Conservation (phyloP, 2,797 vertebrate species). For the Gallinago solitaria region DNA sequence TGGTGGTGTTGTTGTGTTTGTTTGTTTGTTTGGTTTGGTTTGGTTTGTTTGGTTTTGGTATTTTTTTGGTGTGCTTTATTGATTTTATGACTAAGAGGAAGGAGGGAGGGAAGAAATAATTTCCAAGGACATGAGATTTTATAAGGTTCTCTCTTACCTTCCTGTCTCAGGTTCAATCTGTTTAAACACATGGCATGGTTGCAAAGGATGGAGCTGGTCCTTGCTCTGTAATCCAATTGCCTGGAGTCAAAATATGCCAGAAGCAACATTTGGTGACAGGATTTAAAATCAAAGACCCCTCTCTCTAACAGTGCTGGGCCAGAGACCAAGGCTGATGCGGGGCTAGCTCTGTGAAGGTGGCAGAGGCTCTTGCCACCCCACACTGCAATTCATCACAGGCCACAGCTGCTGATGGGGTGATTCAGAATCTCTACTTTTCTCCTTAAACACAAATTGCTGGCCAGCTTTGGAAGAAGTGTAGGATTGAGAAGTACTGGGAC, state of each 20-base stretch:
- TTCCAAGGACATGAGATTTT: not conserved
- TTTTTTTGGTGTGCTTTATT: not conserved
- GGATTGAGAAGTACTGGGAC: not conserved
- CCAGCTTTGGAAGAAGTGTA: not conserved
- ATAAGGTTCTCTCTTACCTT: not conserved
- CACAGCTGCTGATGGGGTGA: not conserved
- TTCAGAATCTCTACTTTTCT: not conserved
- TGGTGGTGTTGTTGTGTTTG: too few relatives aligned
- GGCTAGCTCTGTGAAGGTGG: not conserved
- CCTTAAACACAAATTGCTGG: not conserved
- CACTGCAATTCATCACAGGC: not conserved
- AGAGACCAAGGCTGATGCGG: not conserved
- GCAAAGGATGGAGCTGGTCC: not conserved
- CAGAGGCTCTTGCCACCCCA: not conserved
- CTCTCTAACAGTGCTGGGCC: not conserved
- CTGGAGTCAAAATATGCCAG: not conserved
- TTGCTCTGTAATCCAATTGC: not conserved
- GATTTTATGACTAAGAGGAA: not conserved
- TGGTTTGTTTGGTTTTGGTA: not conserved
- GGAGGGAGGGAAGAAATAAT: not conserved
- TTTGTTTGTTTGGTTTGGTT: too few relatives aligned
- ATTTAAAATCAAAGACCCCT: conserved; percentile 51
- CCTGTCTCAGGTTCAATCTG: not conserved
- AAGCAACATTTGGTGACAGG: not conserved
- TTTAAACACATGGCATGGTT: not conserved